Conservation (phyloP, 1,140 invertebrate species). For the Drosophila bipectinata region DNA sequence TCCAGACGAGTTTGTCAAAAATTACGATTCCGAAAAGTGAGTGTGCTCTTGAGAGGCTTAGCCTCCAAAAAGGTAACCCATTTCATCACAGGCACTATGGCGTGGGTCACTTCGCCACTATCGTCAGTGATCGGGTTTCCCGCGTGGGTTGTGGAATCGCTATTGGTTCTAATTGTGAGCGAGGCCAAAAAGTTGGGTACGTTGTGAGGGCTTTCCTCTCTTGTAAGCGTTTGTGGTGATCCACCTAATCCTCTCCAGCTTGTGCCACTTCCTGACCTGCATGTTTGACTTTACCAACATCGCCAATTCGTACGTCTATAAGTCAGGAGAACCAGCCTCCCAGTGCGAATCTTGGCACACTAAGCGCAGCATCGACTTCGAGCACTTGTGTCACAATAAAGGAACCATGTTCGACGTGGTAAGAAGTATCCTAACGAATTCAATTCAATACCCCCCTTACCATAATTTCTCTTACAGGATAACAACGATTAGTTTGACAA, state of each 20-base stretch:
- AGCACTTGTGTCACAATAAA: slow-evolving; percentile 36
- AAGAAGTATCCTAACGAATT: neutral
- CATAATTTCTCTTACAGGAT: no score
- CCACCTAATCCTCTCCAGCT: slow-evolving; percentile 2
- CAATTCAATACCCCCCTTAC: no score
- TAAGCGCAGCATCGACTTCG: neutral
- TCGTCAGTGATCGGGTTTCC: slow-evolving; percentile 57
- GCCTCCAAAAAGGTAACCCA: neutral
- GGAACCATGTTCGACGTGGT: slow-evolving; percentile 34
- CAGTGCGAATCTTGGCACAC: slow-evolving; percentile 32
- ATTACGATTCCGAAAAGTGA: slow-evolving; percentile 24
- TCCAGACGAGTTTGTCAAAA: slow-evolving; percentile 8
- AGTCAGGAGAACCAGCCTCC: slow-evolving; percentile 19
- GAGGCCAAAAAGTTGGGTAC: neutral
- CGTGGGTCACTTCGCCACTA: slow-evolving; percentile 25
- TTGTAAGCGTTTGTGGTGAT: neutral
- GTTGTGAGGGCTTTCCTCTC: neutral
- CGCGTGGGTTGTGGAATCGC: slow-evolving; percentile 53
- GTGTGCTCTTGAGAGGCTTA: neutral
- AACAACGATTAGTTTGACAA: no score
- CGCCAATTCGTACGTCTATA: slow-evolving; percentile 23
- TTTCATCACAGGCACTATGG: slow-evolving; percentile 2
- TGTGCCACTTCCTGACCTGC: slow-evolving; percentile 50
- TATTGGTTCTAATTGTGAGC: slow-evolving; percentile 16
- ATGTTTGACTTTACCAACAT: slow-evolving; percentile 50